A percentile compares a stretch with the other conserved stretches of the same genome.
Conservation (phyloP, 2,797 vertebrate species). For the Graptemys geographica region DNA sequence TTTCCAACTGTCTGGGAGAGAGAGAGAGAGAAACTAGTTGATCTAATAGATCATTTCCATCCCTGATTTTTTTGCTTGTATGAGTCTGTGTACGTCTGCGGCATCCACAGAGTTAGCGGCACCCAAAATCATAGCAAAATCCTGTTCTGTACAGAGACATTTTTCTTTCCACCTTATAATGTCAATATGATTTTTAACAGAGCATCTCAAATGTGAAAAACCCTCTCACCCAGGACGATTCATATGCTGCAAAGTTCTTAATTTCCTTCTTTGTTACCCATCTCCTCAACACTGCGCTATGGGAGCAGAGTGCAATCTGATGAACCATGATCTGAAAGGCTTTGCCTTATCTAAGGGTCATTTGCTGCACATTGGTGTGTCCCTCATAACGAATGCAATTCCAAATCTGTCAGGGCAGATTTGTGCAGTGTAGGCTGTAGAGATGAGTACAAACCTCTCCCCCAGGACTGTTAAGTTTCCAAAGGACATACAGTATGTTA, state of each 20-base stretch:
- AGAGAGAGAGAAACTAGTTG: neutral
- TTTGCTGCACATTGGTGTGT: neutral
- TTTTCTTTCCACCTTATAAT: neutral
- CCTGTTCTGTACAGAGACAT: neutral
- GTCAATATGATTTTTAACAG: neutral
- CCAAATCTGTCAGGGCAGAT: neutral
- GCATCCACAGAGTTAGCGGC: neutral
- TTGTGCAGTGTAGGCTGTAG: neutral
- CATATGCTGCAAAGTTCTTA: neutral
- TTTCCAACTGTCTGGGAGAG: neutral
- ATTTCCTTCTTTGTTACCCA: neutral
- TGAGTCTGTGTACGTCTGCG: neutral
- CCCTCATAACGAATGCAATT: neutral
- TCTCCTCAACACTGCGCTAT: neutral
- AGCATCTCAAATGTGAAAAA: conserved; percentile 12
- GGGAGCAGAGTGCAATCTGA: neutral
- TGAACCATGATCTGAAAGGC: neutral
- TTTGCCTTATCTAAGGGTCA: neutral
- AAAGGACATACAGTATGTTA: neutral
- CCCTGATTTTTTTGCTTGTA: neutral
- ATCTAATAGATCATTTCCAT: neutral
- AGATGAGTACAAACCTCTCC: neutral
- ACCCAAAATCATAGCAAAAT: neutral
- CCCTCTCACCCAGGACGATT: neutral
- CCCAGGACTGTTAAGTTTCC: neutral